Conservation (phyloP, 2,888 invertebrate species). For the Carcina quercana region DNA sequence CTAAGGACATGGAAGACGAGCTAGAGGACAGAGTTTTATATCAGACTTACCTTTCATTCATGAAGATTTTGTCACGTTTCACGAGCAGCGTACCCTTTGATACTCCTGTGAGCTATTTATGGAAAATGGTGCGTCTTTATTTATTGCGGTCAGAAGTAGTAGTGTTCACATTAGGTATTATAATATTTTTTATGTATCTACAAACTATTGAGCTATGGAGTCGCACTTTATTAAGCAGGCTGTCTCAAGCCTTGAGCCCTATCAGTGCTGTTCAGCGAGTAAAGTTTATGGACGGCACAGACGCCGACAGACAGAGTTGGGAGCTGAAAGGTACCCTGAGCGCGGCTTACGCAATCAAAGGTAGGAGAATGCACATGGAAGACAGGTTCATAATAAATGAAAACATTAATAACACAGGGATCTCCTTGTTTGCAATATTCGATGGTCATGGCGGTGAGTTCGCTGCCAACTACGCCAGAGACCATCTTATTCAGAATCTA, state of each 20-base stretch:
- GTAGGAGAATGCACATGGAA: slow-evolving; percentile 93
- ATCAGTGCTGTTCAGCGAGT: slow-evolving; percentile 76
- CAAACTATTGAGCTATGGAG: slow-evolving; percentile 91
- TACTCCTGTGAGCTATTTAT: slow-evolving; percentile 83
- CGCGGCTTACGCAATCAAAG: slow-evolving; percentile 93
- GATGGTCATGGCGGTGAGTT: slow-evolving; percentile 98
- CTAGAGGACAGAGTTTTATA: slow-evolving; percentile 91
- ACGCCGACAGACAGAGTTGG: slow-evolving; percentile 79
- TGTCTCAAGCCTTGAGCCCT: slow-evolving; percentile 79
- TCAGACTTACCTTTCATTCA: slow-evolving; percentile 90
- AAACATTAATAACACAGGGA: slow-evolving; percentile 88
- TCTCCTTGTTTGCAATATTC: slow-evolving; percentile 93
- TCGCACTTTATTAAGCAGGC: slow-evolving; percentile 80
- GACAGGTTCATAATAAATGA: slow-evolving; percentile 93
- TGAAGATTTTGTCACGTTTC: slow-evolving; percentile 89
- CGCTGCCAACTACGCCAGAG: slow-evolving; percentile 94
- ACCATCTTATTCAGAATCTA: slow-evolving; percentile 87
- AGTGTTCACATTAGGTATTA: slow-evolving; percentile 79
- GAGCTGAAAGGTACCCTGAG: slow-evolving; percentile 83
- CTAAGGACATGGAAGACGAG: slow-evolving; percentile 89
- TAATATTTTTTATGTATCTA: slow-evolving; percentile 85
- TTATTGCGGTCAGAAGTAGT: slow-evolving; percentile 87
- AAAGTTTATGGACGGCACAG: slow-evolving; percentile 70
- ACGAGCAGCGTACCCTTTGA: slow-evolving; percentile 86
- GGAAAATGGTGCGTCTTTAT: slow-evolving; percentile 86